Percentiles rank a stretch among this genome's conserved stretches.
Conservation (phyloP, 1,140 invertebrate genomes). For the Tetragonula clypearis region DNA sequence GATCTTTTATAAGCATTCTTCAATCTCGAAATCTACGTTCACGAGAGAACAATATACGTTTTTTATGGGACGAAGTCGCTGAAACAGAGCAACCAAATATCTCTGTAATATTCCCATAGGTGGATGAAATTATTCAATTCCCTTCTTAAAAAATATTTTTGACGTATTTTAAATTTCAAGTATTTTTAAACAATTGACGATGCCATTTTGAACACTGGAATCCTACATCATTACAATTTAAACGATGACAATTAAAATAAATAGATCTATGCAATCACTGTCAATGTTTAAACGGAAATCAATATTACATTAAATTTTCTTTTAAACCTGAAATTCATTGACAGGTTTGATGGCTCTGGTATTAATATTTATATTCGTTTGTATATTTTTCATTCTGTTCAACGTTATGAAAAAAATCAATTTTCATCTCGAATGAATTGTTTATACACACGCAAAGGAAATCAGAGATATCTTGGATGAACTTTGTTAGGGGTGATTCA, state of each 20-base stretch:
- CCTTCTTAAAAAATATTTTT: background rate
- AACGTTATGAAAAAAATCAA: no score
- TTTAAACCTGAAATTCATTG: no score
- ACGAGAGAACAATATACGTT: slow-evolving; percentile 54
- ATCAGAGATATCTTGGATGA: background rate
- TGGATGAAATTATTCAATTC: background rate
- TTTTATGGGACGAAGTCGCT: slow-evolving; percentile 48
- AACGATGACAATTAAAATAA: no score
- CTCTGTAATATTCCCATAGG: background rate
- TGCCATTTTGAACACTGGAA: no score
- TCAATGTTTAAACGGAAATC: no score
- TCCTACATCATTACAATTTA: no score
- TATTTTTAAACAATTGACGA: background rate
- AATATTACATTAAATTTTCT: no score
- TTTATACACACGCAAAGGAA: background rate
- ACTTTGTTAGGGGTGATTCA: background rate
- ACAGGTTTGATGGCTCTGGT: no score
- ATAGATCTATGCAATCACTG: no score
- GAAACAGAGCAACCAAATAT: background rate
- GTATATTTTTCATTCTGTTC: background rate
- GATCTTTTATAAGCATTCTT: slow-evolving; percentile 25
- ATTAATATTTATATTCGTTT: background rate
- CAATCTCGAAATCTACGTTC: slow-evolving; percentile 37
- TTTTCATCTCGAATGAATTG: background rate
- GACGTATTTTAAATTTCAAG: background rate